phyloP scores from a whole-genome alignment of 2,113 vertebrate genomes.

The Todiramphus saurophagus region DNA sequence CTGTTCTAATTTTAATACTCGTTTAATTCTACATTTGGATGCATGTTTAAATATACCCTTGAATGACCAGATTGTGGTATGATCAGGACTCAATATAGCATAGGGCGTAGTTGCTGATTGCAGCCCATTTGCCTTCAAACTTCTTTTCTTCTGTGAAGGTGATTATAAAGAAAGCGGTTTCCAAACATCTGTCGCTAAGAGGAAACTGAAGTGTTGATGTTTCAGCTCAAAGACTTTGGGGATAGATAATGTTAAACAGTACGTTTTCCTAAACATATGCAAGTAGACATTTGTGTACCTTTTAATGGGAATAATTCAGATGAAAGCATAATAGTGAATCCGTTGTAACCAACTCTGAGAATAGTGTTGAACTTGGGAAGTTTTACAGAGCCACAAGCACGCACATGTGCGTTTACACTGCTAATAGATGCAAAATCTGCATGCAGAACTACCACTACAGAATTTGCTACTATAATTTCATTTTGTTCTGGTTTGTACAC shows the following conservation, averaged over 20 bases:
- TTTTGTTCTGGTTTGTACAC: neutral
- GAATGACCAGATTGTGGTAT: neutral
- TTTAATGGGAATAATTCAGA: neutral
- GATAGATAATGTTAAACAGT: neutral
- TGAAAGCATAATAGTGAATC: neutral
- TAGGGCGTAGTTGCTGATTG: neutral
- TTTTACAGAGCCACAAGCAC: neutral
- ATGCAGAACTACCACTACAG: neutral
- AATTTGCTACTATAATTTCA: neutral
- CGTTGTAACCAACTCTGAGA: neutral
- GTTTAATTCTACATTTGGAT: neutral
- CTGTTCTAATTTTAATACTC: neutral
- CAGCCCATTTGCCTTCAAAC: neutral
- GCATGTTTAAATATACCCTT: neutral
- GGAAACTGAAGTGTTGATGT: conserved; percentile 6
- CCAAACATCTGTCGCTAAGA: neutral
- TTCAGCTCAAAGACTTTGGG: conserved; percentile 1
- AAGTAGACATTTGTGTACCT: neutral
- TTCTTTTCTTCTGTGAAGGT: neutral
- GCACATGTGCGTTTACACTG: neutral
- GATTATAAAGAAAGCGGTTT: neutral
- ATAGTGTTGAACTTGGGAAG: neutral
- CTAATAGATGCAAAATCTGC: neutral
- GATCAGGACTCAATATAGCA: accelerated
- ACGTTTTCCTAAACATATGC: neutral